phyloP scores from a whole-genome alignment of 2,888 invertebrate species.

The Arrhopalites spinosus region DNA sequence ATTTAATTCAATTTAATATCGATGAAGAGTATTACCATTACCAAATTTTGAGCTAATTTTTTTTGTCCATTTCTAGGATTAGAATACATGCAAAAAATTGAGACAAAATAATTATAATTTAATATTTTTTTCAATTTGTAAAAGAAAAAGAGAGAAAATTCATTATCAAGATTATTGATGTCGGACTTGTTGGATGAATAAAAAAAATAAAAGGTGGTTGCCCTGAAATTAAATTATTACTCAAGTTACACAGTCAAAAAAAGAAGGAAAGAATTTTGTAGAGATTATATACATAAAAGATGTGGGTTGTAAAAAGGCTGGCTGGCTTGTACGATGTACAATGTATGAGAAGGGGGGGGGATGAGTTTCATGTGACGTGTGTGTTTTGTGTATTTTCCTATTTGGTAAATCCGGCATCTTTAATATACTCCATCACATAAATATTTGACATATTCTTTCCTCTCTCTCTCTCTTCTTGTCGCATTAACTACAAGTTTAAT shows the following conservation, averaged over 20 bases:
- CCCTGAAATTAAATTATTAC: constrained; percentile 31
- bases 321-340: not conserved
- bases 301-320: too few species aligned
- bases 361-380: not conserved
- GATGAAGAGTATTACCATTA: too few species aligned
- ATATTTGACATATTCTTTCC: constrained; percentile 20
- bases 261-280: not conserved
- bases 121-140: too few species aligned
- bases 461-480: constrained; percentile 3
- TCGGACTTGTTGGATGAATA: not conserved
- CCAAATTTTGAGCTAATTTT: too few species aligned
- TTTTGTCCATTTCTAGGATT: too few species aligned
- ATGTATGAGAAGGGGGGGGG: not conserved
- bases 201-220: constrained; percentile 22
- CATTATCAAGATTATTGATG: not conserved
- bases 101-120: too few species aligned
- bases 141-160: not conserved
- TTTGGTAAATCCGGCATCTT: not conserved
- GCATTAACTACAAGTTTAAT: constrained; percentile 22
- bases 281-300: not conserved
- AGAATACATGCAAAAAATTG: too few species aligned
- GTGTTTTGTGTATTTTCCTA: not conserved
- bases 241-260: not conserved
- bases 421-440: not conserved
- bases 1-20: too few species aligned